phyloP scores from a whole-genome alignment of 2,113 vertebrate species.

The Hemichromis elongatus region DNA sequence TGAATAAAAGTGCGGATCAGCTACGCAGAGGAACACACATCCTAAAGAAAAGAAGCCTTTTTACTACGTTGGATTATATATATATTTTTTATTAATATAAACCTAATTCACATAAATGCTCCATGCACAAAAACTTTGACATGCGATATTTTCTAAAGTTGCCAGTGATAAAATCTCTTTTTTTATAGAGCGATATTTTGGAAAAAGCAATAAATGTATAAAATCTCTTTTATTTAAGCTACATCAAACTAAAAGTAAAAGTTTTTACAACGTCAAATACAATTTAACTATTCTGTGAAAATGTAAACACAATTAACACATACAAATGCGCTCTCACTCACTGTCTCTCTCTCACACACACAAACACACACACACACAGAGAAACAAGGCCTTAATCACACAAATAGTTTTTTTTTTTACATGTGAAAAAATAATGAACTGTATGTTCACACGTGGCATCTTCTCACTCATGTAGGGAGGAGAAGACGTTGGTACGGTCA shows the following conservation, averaged over 20 bases:
- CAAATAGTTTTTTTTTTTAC: not conserved
- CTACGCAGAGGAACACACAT: not conserved
- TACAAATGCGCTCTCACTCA: not conserved
- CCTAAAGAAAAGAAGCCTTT: not conserved
- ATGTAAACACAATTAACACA: not conserved
- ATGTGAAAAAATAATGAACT: not conserved
- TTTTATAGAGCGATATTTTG: not conserved
- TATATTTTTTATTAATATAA: not conserved
- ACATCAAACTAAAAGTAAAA: not conserved
- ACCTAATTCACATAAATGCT: not conserved
- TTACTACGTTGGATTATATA: not conserved
- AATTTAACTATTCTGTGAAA: not conserved
- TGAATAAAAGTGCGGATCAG: slow-evolving; percentile 45
- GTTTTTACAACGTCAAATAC: not conserved
- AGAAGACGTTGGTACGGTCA: not conserved
- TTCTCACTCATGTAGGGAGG: not conserved
- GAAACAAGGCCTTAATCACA: not conserved
- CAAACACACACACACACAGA: not conserved
- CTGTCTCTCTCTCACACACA: not conserved
- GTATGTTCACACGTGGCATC: not conserved
- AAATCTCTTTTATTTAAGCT: not conserved
- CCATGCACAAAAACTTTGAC: not conserved
- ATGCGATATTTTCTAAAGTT: not conserved
- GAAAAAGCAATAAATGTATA: not conserved
- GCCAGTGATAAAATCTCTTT: not conserved